Conservation (phyloP, 2,113 vertebrate genomes). For the Dasyornis broadbenti region DNA sequence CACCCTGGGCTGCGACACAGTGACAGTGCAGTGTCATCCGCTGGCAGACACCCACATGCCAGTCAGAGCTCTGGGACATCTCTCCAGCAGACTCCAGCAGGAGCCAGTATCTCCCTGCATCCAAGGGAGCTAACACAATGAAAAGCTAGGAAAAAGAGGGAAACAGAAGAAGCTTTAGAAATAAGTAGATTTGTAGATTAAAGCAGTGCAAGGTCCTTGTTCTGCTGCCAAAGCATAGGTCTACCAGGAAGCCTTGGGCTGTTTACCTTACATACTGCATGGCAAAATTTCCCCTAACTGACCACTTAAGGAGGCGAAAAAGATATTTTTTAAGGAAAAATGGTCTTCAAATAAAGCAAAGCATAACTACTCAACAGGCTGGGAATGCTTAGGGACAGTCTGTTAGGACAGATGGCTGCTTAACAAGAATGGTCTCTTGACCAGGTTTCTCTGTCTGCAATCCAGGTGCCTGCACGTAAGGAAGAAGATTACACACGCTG, state of each 20-base stretch:
- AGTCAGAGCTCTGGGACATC: neutral
- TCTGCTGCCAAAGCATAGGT: neutral
- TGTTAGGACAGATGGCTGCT: slow-evolving; percentile 58
- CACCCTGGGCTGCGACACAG: accelerated
- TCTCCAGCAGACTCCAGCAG: neutral
- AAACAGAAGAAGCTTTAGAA: neutral
- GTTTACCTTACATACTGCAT: neutral
- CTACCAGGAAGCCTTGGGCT: neutral
- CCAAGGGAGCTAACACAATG: neutral
- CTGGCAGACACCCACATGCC: neutral
- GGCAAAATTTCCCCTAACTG: neutral
- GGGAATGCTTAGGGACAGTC: slow-evolving; percentile 13
- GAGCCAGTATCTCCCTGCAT: neutral
- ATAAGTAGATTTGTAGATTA: neutral
- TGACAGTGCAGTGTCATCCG: accelerated
- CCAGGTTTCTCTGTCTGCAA: slow-evolving; percentile 38
- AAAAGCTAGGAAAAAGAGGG: neutral
- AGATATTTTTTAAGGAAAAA: neutral
- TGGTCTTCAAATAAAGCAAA: neutral
- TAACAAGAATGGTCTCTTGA: slow-evolving; percentile 49
- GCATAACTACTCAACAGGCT: neutral
- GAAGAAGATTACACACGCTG: neutral
- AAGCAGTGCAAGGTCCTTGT: neutral
- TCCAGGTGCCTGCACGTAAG: neutral
- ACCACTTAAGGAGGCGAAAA: neutral